Evolutionary conservation across 2,888 invertebrate genomes (phyloP), one percentile per base, ranked within the genome.

Genomic region (Drosophila ezoana): DNA sequence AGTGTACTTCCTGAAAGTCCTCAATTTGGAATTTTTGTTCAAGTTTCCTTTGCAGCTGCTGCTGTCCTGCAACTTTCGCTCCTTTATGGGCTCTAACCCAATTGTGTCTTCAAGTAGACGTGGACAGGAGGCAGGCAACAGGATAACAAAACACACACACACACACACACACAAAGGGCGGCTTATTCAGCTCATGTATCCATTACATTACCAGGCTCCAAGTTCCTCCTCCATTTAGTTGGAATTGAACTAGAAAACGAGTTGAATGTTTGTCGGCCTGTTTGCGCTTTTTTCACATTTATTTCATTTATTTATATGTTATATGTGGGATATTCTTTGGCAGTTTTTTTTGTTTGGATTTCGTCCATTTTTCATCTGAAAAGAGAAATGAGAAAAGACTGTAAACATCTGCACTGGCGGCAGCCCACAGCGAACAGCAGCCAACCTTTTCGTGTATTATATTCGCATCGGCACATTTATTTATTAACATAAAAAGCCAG

Each of bases 401-500:
- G 53, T 35, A 64, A 63, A 58, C 57, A 70, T 44, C 41, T 68
- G 70, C 54, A 70, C 52, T 38, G 37, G n/a, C n/a, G n/a, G 14
- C 40, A 52, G 28, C 40, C 28, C 53, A 40, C 43, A 66, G 13
- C 38, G 38, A 48, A 52, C 33, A 18, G 13, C 16, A 23, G 13
- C 16, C 28, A 28, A 28, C 28, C 1, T 28, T 40, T 52, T 48
- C 35, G 35, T 48, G 56, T 43, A 69, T 52, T 59, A 59, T 48
- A 59, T 58, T 52, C 52, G 41, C 63, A 51, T 66, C 60, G 70
- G 71, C 72, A 86, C 86, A 86, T 86, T 83, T 75, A 76, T 79
- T 84, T 81, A 89, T 90, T 90, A 90, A 82, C 90, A 90, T 83
- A 87, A 81, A 90, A 88, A 90, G 76, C 77, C 89, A 89, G 81